Evolutionary conservation across 2,888 invertebrate genomes (phyloP).

Genomic region (Leucophenga maculata): DNA sequence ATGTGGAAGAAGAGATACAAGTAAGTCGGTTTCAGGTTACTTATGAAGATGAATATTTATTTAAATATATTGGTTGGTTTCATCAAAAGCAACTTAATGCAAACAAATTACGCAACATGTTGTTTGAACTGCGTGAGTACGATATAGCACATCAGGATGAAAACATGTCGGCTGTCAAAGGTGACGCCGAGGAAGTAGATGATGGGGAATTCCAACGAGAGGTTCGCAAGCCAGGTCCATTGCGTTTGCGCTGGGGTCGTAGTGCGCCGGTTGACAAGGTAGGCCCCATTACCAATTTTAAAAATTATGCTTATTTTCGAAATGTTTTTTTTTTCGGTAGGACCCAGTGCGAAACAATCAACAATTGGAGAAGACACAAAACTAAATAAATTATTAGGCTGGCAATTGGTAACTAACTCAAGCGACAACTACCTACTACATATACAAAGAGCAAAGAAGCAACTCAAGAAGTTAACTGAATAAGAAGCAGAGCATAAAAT

Average conservation of each 20-base stretch:
- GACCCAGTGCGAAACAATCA: slow-evolving; percentile 39
- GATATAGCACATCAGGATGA: slow-evolving; percentile 39
- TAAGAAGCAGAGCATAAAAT: too few relatives aligned
- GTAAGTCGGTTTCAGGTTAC: too few relatives aligned
- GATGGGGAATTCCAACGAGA: slow-evolving; percentile 62
- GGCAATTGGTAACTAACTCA: neutral
- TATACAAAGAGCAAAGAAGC: too few relatives aligned
- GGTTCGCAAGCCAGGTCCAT: slow-evolving; percentile 66
- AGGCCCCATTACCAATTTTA: too few relatives aligned
- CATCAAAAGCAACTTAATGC: slow-evolving; percentile 41
- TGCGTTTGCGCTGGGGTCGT: slow-evolving; percentile 71
- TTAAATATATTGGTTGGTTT: too few relatives aligned
- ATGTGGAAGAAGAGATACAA: slow-evolving; percentile 54
- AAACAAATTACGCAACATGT: slow-evolving; percentile 57
- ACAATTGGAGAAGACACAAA: slow-evolving; percentile 43
- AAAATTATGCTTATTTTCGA: too few relatives aligned
- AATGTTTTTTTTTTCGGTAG: too few relatives aligned
- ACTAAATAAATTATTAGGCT: slow-evolving; percentile 39
- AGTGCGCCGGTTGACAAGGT: too few relatives aligned
- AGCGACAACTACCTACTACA: neutral
- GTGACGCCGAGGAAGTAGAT: slow-evolving; percentile 36
- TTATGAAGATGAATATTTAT: too few relatives aligned
- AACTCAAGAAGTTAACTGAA: slow-evolving; percentile 25
- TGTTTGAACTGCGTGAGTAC: slow-evolving; percentile 58
- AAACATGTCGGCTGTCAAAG: slow-evolving; percentile 22